Conservation (phyloP, 1,140 invertebrate genomes). For the Aphelenchoides avenae region DNA sequence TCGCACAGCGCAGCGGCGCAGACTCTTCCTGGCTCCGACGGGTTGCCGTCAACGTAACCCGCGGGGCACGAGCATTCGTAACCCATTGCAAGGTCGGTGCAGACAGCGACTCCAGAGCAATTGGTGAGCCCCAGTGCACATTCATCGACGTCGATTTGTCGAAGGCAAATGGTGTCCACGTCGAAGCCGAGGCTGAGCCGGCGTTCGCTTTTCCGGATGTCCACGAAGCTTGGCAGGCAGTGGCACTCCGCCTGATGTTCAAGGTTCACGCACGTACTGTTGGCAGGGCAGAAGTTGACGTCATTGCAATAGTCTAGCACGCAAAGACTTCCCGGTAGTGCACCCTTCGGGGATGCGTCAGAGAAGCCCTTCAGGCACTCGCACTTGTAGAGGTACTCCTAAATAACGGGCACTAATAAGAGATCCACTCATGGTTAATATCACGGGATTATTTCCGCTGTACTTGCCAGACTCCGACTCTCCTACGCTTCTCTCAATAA, state of each 20-base stretch:
- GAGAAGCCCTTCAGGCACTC: conserved; percentile 47
- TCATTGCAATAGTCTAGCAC: conserved; percentile 57
- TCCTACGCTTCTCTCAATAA: not conserved
- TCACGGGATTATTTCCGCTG: too few relatives aligned
- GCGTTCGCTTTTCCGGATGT: conserved; percentile 52
- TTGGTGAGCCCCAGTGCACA: conserved; percentile 57
- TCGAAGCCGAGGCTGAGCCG: conserved; percentile 44
- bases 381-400: conserved; percentile 57
- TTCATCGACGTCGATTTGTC: conserved; percentile 50
- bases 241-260: conserved; percentile 57
- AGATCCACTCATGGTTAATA: too few relatives aligned
- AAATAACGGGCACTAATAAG: not conserved
- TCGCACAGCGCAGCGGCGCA: conserved; percentile 58
- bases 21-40: conserved; percentile 40
- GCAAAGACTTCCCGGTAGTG: conserved; percentile 52
- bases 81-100: conserved; percentile 46
- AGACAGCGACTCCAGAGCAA: conserved; percentile 55
- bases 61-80: conserved; percentile 51
- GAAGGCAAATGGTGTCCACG: conserved; percentile 47
- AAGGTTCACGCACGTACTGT: conserved; percentile 54
- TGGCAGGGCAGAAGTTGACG: conserved; percentile 54
- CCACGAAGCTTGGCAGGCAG: conserved; percentile 52
- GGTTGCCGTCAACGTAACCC: conserved; percentile 58
- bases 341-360: conserved; percentile 48
- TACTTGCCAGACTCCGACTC: not conserved